Percentiles rank a stretch among this genome's conserved stretches.
Conservation (phyloP, 1,140 invertebrate species). For the Camponotus vicinus region DNA sequence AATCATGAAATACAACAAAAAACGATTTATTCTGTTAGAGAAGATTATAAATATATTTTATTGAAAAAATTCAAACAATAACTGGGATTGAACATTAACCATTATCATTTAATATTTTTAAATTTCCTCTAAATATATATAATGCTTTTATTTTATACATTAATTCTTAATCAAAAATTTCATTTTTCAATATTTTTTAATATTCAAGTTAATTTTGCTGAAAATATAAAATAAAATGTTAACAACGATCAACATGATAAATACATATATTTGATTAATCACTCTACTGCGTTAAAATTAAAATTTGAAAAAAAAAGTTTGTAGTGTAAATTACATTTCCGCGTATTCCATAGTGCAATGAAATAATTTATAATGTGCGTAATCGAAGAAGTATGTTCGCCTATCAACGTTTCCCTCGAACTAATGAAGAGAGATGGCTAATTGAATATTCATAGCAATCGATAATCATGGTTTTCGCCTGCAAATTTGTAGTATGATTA, state of each 20-base stretch:
- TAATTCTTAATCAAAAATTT: constrained; percentile 7
- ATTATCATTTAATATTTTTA: not conserved
- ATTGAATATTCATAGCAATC: constrained; percentile 34
- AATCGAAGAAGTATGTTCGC: constrained; percentile 15
- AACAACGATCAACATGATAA: not conserved
- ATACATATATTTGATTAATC: not conserved
- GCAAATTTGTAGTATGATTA: not conserved
- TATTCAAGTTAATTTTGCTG: not conserved
- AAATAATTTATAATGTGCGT: not conserved
- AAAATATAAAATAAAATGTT: not conserved
- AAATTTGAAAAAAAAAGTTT: not conserved
- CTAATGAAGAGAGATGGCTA: constrained; percentile 20
- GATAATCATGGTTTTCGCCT: not conserved
- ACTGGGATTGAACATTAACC: not conserved
- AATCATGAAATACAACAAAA: not conserved
- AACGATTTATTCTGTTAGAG: not conserved
- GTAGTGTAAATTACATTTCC: not conserved
- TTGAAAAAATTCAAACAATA: not conserved
- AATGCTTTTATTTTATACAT: not conserved
- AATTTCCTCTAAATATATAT: not conserved
- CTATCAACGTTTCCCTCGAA: not conserved
- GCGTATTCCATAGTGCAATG: not conserved
- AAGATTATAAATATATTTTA: not conserved
- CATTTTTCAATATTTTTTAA: not conserved
- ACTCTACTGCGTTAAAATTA: not conserved